Base-by-base conservation (phyloP, 1,140 invertebrate genomes). In the Drosophila orena region DNA sequence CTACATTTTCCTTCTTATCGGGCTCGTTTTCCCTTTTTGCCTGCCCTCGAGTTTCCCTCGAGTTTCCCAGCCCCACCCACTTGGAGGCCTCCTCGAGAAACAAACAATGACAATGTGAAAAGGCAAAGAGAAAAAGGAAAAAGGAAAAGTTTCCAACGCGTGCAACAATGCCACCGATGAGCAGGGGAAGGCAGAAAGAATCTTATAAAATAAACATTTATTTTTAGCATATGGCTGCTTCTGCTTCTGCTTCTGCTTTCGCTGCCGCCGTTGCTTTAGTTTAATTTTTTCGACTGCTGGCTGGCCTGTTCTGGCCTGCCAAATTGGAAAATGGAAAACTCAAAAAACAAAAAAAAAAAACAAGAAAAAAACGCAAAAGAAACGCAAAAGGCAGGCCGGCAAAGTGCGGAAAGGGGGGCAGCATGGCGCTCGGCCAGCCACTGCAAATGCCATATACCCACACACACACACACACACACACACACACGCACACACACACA, bases 191-290 rank as follows among this genome's bases (percentile, higher is more conserved):
- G 42, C 27, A 37, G 40, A 68, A 43, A 52, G 86, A 83, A 81
- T 86, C 78, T 81, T 88, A 81, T 78, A 88, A 88, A 89, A 88
- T 88, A 89, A 89, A 90, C 76, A 89, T 89, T 84, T 89, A 86
- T 86, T 86, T 89, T 86, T 89, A 86, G 83, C 79, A 70, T 57
- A 72, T 56, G 49, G 54, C 40, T 76, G 27, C 40, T 42, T 42
- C 22, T 58, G 42, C 61, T 55, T 60, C 44, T 66, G 24, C 52
- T 20, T 42, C 22, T 57, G 44, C 61, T 7, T 30, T 1, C 8
- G 27, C 30, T 55, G 72, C 46, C 61, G 47, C 46, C 66, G 47
- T 52, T 55, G 52, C 35, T 75, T 50, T 70, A 64, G 70, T 74
- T 57, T 44, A 42, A 52, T 64, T 57, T 77, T 76, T 62, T 72